Percentiles rank a stretch among this genome's conserved stretches.
Conservation (phyloP, 2,888 invertebrate genomes). For the Atethmia centrago region DNA sequence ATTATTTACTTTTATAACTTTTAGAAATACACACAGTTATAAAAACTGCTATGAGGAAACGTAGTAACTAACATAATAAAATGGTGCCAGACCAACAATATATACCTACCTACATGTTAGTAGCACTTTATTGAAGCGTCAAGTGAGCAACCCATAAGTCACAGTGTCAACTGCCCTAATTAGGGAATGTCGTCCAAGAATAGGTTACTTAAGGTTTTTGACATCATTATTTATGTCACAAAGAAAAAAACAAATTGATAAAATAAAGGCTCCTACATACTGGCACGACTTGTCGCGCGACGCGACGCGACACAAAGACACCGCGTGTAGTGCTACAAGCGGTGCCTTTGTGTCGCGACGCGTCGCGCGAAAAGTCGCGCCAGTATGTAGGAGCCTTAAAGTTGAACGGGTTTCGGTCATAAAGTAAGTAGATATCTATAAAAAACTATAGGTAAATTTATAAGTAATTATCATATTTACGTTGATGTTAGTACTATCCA, state of each 20-base stretch:
- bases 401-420: neutral
- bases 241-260: conserved; percentile 16
- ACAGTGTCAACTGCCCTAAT: conserved; percentile 40
- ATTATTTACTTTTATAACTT: too few relatives aligned
- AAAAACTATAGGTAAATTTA: neutral
- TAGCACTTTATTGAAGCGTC: conserved; percentile 22
- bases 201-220: conserved; percentile 40
- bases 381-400: too few relatives aligned
- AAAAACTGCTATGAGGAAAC: neutral
- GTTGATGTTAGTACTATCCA: neutral
- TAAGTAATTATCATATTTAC: neutral
- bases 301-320: too few relatives aligned
- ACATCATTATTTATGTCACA: conserved; percentile 23
- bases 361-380: too few relatives aligned
- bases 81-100: neutral
- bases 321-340: too few relatives aligned
- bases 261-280: too few relatives aligned
- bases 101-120: conserved; percentile 9
- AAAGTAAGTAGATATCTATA: neutral
- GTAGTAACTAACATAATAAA: neutral
- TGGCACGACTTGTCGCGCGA: too few relatives aligned
- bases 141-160: conserved; percentile 26
- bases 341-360: too few relatives aligned
- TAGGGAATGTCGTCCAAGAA: conserved; percentile 18
- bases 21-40: too few relatives aligned